Evolutionary conservation across 2,797 vertebrate genomes (phyloP).

Genomic region (Nasua narica): DNA sequence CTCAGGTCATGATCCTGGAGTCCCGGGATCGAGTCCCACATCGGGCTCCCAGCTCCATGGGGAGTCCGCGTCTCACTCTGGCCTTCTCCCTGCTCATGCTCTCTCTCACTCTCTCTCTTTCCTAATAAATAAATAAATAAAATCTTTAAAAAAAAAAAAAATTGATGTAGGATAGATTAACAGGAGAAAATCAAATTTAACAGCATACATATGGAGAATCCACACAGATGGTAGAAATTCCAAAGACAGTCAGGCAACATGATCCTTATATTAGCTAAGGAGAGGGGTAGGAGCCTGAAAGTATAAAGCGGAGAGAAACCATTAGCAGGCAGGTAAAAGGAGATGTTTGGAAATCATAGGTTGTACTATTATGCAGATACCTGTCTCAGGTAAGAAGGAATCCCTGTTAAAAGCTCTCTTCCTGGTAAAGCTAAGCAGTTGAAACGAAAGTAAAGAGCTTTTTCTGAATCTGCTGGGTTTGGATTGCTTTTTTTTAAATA

Average conservation of each 20-base stretch:
- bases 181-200: not conserved
- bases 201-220: not conserved
- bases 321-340: not conserved
- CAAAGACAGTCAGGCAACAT: not conserved
- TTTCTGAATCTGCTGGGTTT: not conserved
- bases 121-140: too few relatives aligned
- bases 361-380: not conserved
- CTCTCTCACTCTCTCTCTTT: too few relatives aligned
- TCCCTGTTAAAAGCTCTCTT: not conserved
- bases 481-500: not conserved
- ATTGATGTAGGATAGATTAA: not conserved
- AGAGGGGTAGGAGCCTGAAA: not conserved
- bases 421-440: not conserved
- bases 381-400: not conserved
- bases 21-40: too few relatives aligned
- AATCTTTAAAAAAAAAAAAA: too few relatives aligned
- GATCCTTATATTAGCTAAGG: not conserved
- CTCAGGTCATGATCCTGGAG: too few relatives aligned
- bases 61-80: too few relatives aligned
- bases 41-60: too few relatives aligned
- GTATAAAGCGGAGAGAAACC: not conserved
- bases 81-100: too few relatives aligned
- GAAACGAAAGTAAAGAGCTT: not conserved
- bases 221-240: not conserved
- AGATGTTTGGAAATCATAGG: not conserved